Evolutionary conservation across 2,888 invertebrate genomes (phyloP).

Genomic region (Hylaea fasciaria): DNA sequence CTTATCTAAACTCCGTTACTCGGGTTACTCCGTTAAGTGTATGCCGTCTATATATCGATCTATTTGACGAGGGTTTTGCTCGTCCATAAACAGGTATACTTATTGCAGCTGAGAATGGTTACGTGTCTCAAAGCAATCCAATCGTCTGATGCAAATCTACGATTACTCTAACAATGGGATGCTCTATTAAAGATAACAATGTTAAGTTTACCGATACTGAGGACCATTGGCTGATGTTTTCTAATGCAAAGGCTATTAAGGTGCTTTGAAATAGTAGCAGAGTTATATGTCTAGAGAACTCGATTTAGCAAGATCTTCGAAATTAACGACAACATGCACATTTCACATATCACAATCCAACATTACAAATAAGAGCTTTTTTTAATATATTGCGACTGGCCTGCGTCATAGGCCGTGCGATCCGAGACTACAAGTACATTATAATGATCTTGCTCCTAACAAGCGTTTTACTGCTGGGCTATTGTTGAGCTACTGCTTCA

Average conservation of each 20-base stretch:
- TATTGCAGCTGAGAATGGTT: constrained; percentile 27
- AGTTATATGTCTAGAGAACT: too few species aligned
- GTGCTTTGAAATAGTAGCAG: too few species aligned
- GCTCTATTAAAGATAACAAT: neutral
- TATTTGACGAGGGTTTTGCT: constrained; percentile 24
- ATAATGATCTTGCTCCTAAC: too few species aligned
- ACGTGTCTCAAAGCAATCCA: constrained; percentile 20
- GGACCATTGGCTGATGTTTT: neutral
- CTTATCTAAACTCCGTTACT: constrained; percentile 17
- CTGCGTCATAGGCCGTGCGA: too few species aligned
- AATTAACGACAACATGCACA: too few species aligned
- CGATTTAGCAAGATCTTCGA: too few species aligned
- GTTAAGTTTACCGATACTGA: constrained; percentile 6
- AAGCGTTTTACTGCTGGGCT: too few species aligned
- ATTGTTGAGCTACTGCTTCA: too few species aligned
- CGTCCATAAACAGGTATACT: constrained; percentile 18
- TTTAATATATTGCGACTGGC: too few species aligned
- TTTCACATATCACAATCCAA: too few species aligned
- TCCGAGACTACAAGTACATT: too few species aligned
- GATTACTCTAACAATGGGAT: constrained; percentile 9
- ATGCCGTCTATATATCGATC: constrained; percentile 25
- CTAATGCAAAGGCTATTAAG: neutral
- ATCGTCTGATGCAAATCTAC: constrained; percentile 23
- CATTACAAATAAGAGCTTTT: too few species aligned
- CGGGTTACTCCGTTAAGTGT: neutral